These are phyloP conservation scores for Cephus rjabovi DNA, from an alignment of 2,888 invertebrate species.

Conservation along the genomic window DNA sequence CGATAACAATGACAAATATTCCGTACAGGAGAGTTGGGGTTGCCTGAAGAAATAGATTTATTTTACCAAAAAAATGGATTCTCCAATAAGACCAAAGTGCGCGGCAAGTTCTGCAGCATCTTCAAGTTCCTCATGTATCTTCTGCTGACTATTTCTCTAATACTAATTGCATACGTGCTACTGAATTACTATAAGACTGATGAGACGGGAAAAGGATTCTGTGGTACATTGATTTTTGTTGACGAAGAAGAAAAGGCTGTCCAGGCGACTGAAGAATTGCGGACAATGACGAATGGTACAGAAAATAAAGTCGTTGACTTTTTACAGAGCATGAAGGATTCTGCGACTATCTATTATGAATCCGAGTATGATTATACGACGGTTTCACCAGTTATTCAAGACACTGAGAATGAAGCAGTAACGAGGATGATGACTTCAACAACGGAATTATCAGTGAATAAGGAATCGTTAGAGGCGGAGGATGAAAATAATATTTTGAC, in stretches of 20 bases:
- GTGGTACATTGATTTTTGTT: background rate
- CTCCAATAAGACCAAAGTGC: background rate
- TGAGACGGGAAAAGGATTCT: background rate
- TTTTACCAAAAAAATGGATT: background rate
- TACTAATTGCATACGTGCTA: background rate
- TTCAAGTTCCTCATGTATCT: background rate
- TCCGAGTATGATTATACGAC: no score
- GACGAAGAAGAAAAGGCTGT: background rate
- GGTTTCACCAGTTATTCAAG: no score
- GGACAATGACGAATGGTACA: no score
- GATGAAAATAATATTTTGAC: no score
- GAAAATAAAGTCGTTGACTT: no score
- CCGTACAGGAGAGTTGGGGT: conserved; percentile 22
- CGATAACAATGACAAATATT: background rate
- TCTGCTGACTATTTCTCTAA: background rate
- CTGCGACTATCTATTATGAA: no score
- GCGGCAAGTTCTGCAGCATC: background rate
- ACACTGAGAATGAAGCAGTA: no score
- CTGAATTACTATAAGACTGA: background rate
- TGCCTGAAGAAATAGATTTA: conserved; percentile 2
- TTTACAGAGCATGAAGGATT: no score
- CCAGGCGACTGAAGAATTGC: no score
- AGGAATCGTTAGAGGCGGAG: no score
- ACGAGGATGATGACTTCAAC: no score
- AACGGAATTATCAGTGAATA: no score